Conservation (phyloP, 92 coral and sea anemone genomes). For the Zoanthus sansibaricus region DNA sequence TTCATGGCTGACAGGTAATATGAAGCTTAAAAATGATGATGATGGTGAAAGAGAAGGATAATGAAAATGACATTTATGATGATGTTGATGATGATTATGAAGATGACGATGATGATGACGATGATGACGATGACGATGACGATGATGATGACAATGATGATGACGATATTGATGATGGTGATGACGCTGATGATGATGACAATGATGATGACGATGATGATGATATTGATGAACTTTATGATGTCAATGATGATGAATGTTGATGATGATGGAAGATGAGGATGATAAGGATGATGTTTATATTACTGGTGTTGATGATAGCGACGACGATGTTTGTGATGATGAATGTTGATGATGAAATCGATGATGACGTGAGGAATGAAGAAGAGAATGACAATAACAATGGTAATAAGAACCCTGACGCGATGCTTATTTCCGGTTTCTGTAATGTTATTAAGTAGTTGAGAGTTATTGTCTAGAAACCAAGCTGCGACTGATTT, state of each 20-base stretch:
- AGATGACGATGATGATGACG: not conserved
- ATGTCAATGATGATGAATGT: not conserved
- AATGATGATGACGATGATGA: not conserved
- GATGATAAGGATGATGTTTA: too few species aligned
- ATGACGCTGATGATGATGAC: too few species aligned
- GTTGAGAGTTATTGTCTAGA: too few species aligned
- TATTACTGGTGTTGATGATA: too few species aligned
- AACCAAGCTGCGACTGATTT: too few species aligned
- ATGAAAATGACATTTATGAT: not conserved
- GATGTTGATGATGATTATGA: not conserved
- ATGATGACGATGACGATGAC: not conserved
- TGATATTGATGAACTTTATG: too few species aligned
- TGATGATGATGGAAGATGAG: not conserved
- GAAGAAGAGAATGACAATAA: not conserved
- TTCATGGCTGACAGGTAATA: conserved; percentile 83
- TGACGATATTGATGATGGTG: not conserved
- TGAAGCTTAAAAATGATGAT: not conserved
- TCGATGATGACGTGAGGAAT: not conserved
- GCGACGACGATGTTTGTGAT: not conserved
- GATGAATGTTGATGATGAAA: not conserved
- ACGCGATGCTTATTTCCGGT: too few species aligned
- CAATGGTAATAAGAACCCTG: too few species aligned
- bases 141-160: not conserved
- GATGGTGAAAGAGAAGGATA: not conserved
- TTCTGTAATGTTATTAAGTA: too few species aligned